Evolutionary conservation across 2,113 vertebrate genomes (phyloP), one percentile per base, ranked within the genome.

Genomic region (Antennarius striatus): DNA sequence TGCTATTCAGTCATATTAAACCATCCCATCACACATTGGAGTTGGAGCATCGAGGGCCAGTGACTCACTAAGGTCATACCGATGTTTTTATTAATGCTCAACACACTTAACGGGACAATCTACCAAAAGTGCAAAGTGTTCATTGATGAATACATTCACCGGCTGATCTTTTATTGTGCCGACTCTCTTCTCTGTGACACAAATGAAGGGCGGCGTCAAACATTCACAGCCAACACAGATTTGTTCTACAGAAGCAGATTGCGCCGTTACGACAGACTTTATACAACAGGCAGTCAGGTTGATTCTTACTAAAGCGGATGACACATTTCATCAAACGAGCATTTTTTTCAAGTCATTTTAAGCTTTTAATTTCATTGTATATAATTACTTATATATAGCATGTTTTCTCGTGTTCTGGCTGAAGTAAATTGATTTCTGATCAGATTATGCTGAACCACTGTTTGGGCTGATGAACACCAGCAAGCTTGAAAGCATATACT

Each of bases 141-240:
- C 17, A 36, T 50, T 50, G 3, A n/a, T 45, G 7, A 57, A 71
- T 76, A 81, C 59, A 63, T 81, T 79, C 66, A 65, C 60, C 51
- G 46, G 17, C 48, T 65, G 54, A 56, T 40, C 30, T 59, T 32
- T 51, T 45, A 32, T 71, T 50, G 47, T 36, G 63, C 29, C 29
- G 46, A 43, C 54, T 22, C n/a, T 17, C 48, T 11, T 52, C 52
- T 30, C 15, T 28, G 32, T 36, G 49, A 63, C 15, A 11, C 48
- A 50, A 42, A 36, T 36, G 46, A 43, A 53, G 43, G 70, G 71
- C 48, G 64, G 60, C 22, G 68, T 73, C 22, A 68, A 63, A 71
- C 53, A 77, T 54, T 58, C 55, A 61, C 50, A 72, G 52, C 50
- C 42, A 69, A 56, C 57, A 40, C 9, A 15, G 22, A 7, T 53